Base-by-base conservation (phyloP, 37 sponge, comb jelly and placozoan genomes). In the Petrosia ficiformis region DNA sequence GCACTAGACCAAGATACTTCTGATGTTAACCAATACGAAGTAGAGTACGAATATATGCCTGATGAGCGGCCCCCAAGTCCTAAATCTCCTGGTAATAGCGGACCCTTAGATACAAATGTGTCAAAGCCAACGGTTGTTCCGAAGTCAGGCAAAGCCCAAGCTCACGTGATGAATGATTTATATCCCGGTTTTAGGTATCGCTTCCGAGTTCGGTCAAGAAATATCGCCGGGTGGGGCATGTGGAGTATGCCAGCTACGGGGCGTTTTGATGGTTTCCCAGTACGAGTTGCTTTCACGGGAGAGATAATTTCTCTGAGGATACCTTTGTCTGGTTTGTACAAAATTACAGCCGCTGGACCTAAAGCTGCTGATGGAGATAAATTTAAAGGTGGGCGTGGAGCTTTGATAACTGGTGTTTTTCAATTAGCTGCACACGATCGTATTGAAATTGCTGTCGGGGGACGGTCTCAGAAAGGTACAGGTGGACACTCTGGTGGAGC, bases 191-290 rank as follows among this genome's bases (percentile, higher is more conserved):
- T 65, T 61, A 44, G 29, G 39, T 83, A 80, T 56, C 80, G 85
- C 0, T 90, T 90, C 64, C 6, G 85, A 22, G 81, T 90, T 22
- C 81, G 90, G 1, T 84, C 90, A 0, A 40, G 66, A 4, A 90
- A 81, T 54, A 74, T 54, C 14, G 85, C 90, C 35, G 85, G 90
- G 39, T 80, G 80, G 90, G 85, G 90, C 0, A 90, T 90, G 85
- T 90, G 90, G 90, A 80, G 82, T 39, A 44, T 80, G 1, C 65
- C 80, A 3, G 67, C 79, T 5, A 44, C 61, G 1, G 85, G 68
- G 6, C 39, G 35, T 6, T 84, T 80, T 68, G 61, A 52, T 10
- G 74, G 69, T 30, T 90, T 90, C 78, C 87, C 87, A 25, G 39
- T 77, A 42, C 68, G 57, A 16, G 16, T 82, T 21, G 42, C 39